phyloP scores from a whole-genome alignment of 2,113 vertebrate genomes.

The Parotia lawesii region DNA sequence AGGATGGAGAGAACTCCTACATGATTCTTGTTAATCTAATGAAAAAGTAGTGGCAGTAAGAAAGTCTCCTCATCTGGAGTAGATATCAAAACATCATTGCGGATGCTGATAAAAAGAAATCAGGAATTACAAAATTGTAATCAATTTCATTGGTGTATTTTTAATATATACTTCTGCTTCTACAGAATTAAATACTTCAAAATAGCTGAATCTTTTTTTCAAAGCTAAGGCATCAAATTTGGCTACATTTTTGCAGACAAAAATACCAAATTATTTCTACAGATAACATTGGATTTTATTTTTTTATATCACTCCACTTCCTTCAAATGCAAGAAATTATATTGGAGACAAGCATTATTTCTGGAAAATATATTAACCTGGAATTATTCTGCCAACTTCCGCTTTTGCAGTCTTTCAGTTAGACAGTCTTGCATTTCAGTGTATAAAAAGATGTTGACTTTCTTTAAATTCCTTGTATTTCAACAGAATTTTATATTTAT shows the following conservation, averaged over 20 bases:
- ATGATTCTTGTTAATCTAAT: background rate
- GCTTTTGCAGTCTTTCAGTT: background rate
- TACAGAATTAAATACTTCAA: background rate
- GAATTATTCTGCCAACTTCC: background rate
- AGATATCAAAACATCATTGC: background rate
- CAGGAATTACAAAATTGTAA: background rate
- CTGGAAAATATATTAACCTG: background rate
- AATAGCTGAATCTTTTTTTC: background rate
- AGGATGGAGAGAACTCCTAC: background rate
- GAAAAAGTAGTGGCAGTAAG: background rate
- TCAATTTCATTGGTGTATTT: background rate
- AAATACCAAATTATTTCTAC: background rate
- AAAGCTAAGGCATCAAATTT: background rate
- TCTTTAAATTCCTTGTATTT: background rate
- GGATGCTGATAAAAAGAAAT: background rate
- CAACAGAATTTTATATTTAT: background rate
- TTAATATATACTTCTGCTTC: background rate
- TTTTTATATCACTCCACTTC: background rate
- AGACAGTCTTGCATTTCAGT: background rate
- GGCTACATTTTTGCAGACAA: background rate
- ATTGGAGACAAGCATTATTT: background rate
- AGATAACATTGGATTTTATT: background rate
- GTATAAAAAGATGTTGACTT: background rate
- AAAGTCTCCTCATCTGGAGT: background rate
- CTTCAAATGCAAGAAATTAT: background rate